Conservation (phyloP, 2,113 vertebrate genomes). For the Caranx ignobilis region DNA sequence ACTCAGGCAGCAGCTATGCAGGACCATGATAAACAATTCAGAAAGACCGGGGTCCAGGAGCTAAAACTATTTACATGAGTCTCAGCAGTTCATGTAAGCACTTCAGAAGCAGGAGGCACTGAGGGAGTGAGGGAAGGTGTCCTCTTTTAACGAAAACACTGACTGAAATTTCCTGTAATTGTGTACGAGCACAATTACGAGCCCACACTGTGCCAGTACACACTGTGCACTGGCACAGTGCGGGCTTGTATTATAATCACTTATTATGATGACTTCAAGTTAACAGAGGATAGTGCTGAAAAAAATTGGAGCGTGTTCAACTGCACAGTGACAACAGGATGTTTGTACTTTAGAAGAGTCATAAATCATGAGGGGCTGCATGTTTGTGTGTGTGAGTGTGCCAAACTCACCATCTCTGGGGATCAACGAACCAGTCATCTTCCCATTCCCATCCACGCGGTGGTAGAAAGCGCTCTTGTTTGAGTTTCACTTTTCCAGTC, state of each 20-base stretch:
- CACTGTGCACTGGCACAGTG: too few relatives aligned
- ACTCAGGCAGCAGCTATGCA: constrained; percentile 50
- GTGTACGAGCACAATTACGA: constrained; percentile 10
- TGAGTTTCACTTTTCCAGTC: constrained; percentile 97
- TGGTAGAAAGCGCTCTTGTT: constrained; percentile 94
- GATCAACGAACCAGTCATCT: constrained; percentile 92
- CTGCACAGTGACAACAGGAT: constrained; percentile 36
- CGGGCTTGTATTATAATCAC: background rate
- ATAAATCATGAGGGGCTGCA: background rate
- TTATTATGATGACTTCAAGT: constrained; percentile 8
- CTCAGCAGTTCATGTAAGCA: constrained; percentile 52
- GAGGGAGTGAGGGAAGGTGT: constrained; percentile 12
- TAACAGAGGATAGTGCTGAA: background rate
- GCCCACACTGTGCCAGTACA: background rate
- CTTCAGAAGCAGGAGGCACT: constrained; percentile 13
- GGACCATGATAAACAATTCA: constrained; percentile 29
- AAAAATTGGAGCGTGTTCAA: background rate
- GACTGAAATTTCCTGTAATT: constrained; percentile 70
- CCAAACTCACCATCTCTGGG: constrained; percentile 88
- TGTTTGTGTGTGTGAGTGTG: background rate
- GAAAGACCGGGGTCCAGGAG: constrained; percentile 12
- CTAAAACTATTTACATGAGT: constrained; percentile 50
- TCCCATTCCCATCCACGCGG: constrained; percentile 97
- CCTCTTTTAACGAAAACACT: constrained; percentile 42
- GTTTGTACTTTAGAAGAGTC: constrained; percentile 10